Percentiles rank a stretch among this genome's conserved stretches.
phyloP scores from a whole-genome alignment of 2,797 vertebrate species.

The Microhierax caerulescens region DNA sequence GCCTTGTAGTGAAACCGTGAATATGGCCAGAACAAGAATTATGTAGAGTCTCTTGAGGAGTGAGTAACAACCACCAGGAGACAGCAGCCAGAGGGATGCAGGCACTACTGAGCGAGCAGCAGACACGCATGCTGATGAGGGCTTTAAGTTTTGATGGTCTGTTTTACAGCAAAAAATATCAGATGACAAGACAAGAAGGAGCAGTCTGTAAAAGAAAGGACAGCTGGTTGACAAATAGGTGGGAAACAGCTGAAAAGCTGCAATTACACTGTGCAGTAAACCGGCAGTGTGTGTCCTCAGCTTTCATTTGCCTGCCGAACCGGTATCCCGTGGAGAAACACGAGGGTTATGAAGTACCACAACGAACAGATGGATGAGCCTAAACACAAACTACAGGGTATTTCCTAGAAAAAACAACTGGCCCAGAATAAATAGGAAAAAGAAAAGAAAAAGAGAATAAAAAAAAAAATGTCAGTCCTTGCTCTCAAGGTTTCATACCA shows the following conservation, averaged over 20 bases:
- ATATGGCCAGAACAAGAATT: background rate
- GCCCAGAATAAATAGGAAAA: background rate
- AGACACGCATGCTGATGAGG: accelerated
- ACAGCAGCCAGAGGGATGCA: background rate
- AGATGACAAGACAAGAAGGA: background rate
- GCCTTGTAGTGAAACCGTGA: accelerated
- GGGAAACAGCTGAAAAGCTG: background rate
- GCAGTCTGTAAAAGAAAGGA: background rate
- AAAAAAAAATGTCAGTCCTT: too few species aligned
- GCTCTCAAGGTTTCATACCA: background rate
- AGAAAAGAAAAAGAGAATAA: too few species aligned
- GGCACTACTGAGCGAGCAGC: background rate
- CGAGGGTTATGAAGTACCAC: background rate
- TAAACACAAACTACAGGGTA: background rate
- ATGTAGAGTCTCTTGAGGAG: background rate
- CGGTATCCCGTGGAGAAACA: accelerated
- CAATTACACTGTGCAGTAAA: background rate
- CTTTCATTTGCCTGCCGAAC: background rate
- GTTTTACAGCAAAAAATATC: background rate
- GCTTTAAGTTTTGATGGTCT: background rate
- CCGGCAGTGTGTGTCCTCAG: accelerated
- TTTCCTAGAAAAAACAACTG: background rate
- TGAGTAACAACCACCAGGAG: accelerated
- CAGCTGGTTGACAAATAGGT: background rate
- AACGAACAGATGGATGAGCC: background rate